Evolutionary conservation across 2,888 invertebrate species (phyloP), one percentile per base, ranked within the genome.

Genomic region (Lydus trimaculatus): DNA sequence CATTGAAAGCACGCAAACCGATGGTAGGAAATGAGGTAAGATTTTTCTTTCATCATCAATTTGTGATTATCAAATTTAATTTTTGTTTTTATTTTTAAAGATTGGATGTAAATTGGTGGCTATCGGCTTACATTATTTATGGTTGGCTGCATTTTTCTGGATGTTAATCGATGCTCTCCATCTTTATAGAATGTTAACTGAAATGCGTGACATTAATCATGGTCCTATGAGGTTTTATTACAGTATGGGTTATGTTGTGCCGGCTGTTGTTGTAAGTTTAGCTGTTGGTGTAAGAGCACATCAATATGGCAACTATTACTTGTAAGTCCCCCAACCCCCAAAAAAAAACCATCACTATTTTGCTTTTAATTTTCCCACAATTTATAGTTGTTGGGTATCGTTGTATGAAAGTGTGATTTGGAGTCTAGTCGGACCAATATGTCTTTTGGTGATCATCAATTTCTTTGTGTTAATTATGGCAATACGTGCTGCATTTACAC

Each of bases 141-240:
- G 96, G 95, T 86, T 97, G 81, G 91, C 92, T 31, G 92, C 95
- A 15, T 95, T 97, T 80, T 92, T 92, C 23, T 98, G 98, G 98
- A 90, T 94, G 78, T 90, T 97, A 75, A 94, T 97, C 64, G 97
- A 97, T 85, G 94, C 96, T 33, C 90, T 97, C 76, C 98, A 98
- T 85, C 87, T 98, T 67, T 95, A 98, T 81, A 90, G 98, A 59
- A 95, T 98, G 91, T 87, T 98, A 76, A 96, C 97, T 2, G 98
- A 98, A 87, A 93, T 98, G 89, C 89, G 98, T 4, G 97, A 98
- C 85, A 96, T 98, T 61, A 98, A 98, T 87, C 96, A 97, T 84
- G 98, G 96, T 5, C 94, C 94, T 39, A 95, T 98, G 92, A 89
- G 91, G 69, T 96, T 97, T 83, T 98, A 96, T 83, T 95, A 96